Evolutionary conservation across 2,113 vertebrate genomes (phyloP).

Genomic region (Antechinus stuartii): DNA sequence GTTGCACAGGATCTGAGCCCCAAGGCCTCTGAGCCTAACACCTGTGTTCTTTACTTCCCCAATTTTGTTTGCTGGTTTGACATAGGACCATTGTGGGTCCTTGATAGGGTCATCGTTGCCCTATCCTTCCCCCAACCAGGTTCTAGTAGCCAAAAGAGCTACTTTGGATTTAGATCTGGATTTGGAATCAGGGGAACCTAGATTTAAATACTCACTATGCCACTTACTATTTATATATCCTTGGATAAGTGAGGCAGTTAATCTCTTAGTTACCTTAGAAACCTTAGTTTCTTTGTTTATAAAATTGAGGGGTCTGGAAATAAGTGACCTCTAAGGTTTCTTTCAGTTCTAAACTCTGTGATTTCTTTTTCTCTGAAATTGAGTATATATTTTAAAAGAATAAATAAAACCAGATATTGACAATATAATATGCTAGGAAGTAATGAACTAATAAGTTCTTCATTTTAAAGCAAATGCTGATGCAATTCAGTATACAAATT

Average conservation of each 20-base stretch:
- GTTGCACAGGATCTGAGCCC: not conserved
- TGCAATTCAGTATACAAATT: constrained; percentile 1
- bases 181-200: not conserved
- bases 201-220: not conserved
- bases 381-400: constrained; percentile 33
- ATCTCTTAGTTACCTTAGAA: not conserved
- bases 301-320: not conserved
- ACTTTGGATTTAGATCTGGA: not conserved
- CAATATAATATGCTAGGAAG: constrained; percentile 13
- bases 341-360: not conserved
- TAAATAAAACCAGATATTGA: not conserved
- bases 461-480: not conserved
- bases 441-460: constrained; percentile 15
- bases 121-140: not conserved
- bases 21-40: not conserved
- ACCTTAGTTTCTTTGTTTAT: not conserved
- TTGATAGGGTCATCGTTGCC: not conserved
- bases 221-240: not conserved
- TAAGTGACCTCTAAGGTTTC: not conserved
- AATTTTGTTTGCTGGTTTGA: not conserved
- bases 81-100: not conserved
- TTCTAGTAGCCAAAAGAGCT: not conserved
- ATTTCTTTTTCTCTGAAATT: constrained; percentile 1
- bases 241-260: not conserved
- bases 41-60: not conserved